Evolutionary conservation across 2,888 invertebrate species (phyloP), one percentile per base, ranked within the genome.

Genomic region (Hypselothyrea guttata): DNA sequence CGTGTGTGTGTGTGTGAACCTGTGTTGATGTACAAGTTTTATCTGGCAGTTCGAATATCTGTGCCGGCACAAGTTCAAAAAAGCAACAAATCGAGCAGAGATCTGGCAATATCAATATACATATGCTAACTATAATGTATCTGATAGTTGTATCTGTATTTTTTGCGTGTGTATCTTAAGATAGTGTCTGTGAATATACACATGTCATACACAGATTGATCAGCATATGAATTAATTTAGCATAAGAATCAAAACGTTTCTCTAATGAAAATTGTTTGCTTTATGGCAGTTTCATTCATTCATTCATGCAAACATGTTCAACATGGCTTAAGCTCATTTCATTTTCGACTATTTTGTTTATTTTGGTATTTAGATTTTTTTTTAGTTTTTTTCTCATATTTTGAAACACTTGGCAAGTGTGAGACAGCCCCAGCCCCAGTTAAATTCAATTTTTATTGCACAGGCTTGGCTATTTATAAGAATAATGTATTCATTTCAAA

Each of bases 241-340:
- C 81, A 83, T 83, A 74, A 81, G 75, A 83, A 83, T 82, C 60
- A 65, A 77, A 78, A 68, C 78, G 81, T 72, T 78, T 81, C 78
- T 74, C 71, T 63, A 81, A 83, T 70, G 71, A 77, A 75, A 79
- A 77, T 52, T 46, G 59, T 56, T 73, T 65, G 40, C 57, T 49
- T 78, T 63, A 75, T 75, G 37, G 41, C 22, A 37, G 15, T 52
- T 47, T 65, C 71, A 49, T 65, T 75, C 68, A 73, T 75, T 75
- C 71, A 65, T 62, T 70, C 53, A 60, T 56, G 48, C 22, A 54
- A 66, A 79, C 79, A 68, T 79, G 79, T 71, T 63, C 52, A 18
- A 76, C 66, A 65, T 58, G 77, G 67, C 73, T 71, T 74, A 71
- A 22, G 22, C 64, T 52, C 71, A 59, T 73, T 67, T 47, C 15